Evolutionary conservation across 2,113 vertebrate genomes (phyloP), one percentile per base, ranked within the genome.

Genomic region (Oophaga pumilio): DNA sequence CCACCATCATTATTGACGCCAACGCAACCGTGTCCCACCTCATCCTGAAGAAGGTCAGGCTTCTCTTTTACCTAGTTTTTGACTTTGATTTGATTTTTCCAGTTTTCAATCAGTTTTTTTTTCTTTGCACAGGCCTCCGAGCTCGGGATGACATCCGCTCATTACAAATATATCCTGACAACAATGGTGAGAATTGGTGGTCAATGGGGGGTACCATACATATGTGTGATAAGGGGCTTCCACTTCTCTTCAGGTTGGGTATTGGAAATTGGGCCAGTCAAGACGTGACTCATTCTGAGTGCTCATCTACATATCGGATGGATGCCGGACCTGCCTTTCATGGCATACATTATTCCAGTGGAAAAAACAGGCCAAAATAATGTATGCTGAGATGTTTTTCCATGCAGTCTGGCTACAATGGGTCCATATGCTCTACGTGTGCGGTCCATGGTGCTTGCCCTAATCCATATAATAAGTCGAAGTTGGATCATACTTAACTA

Each of bases 101-200:
- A n/a, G 8, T 22, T 50, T 22, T 24, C 26, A 49, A 24, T 66
- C 17, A 53, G 12, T 60, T 71, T 74, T 28, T 43, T 76, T 20
- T 56, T 17, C 26, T 68, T 11, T 57, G 12, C 82, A 8, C 91
- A 96, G 95, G 95, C 97, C 0, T 95, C 95, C 0, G 97, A 98
- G 91, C 89, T 98, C 89, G 96, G 97, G 82, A 98, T 98, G 97
- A 98, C 94, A 22, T 97, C 97, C 10, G 95, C 96, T 0, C 97
- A 97, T 95, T 97, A 98, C 92, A 98, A 97, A 90, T 98, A 97
- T 93, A 98, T 98, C 91, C 95, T 97, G 88, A 98, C 97, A 71
- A 98, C 97, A 59, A 97, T 98, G 97, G 97, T 98, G 91, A 94
- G 96, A 1, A 94, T 88, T 20, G 22, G 69, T 24, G 18, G 8